Conservation (phyloP, 2,888 invertebrate genomes). For the Polietes domitor region DNA sequence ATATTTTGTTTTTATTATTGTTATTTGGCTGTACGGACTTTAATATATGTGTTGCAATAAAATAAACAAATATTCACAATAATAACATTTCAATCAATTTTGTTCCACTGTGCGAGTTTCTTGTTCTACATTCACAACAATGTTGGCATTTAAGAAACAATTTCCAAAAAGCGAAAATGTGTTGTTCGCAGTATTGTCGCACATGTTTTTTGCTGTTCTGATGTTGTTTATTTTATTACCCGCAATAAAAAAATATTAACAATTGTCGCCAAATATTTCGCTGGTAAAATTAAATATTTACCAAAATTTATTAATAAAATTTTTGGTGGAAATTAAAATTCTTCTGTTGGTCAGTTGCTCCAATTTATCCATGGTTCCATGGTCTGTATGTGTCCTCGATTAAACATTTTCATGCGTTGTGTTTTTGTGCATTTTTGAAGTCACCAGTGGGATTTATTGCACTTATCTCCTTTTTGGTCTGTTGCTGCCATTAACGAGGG, state of each 20-base stretch:
- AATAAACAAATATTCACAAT: no score
- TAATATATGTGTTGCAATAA: no score
- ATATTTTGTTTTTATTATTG: no score
- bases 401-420: conserved; percentile 1
- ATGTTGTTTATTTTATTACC: neutral
- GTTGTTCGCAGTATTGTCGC: neutral
- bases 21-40: no score
- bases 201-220: neutral
- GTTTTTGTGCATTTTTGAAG: neutral
- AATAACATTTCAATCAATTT: no score
- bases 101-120: no score
- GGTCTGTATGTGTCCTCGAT: neutral
- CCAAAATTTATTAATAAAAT: neutral
- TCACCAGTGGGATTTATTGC: conserved; percentile 13
- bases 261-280: neutral
- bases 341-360: neutral
- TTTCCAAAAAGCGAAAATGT: no score
- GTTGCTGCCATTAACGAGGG: neutral
- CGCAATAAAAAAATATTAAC: neutral
- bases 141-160: no score
- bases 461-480: neutral
- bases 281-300: neutral
- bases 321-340: neutral
- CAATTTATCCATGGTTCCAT: neutral
- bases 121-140: no score